Evolutionary conservation across 2,888 invertebrate species (phyloP), one percentile per base, ranked within the genome.

Genomic region (Meiosimyza decipiens): DNA sequence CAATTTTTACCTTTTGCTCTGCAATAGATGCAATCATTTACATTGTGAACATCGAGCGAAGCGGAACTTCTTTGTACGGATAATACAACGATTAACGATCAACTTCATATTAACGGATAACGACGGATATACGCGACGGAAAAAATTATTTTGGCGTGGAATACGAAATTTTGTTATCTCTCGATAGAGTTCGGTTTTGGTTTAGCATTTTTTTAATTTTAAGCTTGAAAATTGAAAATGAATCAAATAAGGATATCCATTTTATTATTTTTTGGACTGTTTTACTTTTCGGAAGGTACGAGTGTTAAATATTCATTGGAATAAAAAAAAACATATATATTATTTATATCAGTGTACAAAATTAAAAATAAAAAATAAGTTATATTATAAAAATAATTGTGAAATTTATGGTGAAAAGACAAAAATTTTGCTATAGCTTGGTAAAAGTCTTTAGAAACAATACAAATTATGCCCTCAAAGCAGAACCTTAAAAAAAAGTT

Each of bases 251-350:
- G 77, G 49, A 75, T 82, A 51, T 82, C 77, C 47, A 77, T 75
- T 63, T 76, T 80, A 33, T 60, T 84, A 12, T 59, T 83, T 52
- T 76, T 79, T 72, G 82, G 83, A 71, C 75, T 85, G 71, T 83
- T 86, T 82, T 82, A 84, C 75, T 85, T 86, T 79, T 85, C 85
- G 71, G 86, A 86, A 85, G 85, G 85, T 85, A 84, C 76, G 74
- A 59, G 40, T 54, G 12, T 59, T 13, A 16, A 4, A 11, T 51
- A 57, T 15, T 13, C 54, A 33, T 5, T 18, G n/a, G 1, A 28
- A 6, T 40, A 33, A 55, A 9, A 54, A 40, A 66, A 13, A 3
- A 12, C 6, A 50, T 4, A 16, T 54, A 28, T 0, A 28, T 28
- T n/a, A n/a, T n/a, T n/a, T n/a, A 28, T 28, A 22, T 16, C 6